Evolutionary conservation across 2,888 invertebrate genomes (phyloP).

Genomic region (Penaeus monodon): DNA sequence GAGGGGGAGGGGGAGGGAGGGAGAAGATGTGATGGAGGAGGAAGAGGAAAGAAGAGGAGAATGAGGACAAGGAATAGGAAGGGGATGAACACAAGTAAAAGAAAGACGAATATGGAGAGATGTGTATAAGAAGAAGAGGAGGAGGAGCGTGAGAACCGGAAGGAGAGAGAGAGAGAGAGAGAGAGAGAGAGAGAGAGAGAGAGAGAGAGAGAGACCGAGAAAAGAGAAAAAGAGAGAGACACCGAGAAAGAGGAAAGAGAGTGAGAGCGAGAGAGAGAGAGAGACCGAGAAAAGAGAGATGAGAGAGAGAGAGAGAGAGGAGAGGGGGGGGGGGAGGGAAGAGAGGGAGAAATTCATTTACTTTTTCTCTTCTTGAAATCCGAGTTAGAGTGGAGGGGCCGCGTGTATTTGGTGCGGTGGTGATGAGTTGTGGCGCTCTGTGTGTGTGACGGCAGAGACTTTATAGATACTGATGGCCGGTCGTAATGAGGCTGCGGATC

Average conservation of each 20-base stretch:
- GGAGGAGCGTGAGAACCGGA: neutral
- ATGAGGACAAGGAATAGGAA: neutral
- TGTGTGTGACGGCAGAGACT: slow-evolving; percentile 59
- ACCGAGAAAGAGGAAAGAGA: neutral
- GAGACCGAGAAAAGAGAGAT: neutral
- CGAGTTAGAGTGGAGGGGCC: slow-evolving; percentile 33
- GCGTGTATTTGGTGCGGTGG: slow-evolving; percentile 31
- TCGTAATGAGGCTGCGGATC: slow-evolving; percentile 61
- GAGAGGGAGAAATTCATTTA: slow-evolving; percentile 36
- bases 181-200: neutral
- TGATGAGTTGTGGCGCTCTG: slow-evolving; percentile 61
- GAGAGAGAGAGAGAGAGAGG: neutral
- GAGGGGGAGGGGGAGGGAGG: neutral
- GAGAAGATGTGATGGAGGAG: no score
- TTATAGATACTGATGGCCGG: slow-evolving; percentile 62
- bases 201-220: no score
- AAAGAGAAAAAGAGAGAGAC: neutral
- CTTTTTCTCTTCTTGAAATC: slow-evolving; percentile 48
- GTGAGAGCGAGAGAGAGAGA: slow-evolving; percentile 1
- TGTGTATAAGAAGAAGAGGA: no score
- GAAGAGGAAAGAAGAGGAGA: neutral
- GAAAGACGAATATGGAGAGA: neutral
- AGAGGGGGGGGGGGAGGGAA: neutral
- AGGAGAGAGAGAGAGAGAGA: neutral
- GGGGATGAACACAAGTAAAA: neutral